These are phyloP conservation scores for Maniola jurtina DNA, from an alignment of 1,140 invertebrate genomes.

Conservation along the genomic window DNA sequence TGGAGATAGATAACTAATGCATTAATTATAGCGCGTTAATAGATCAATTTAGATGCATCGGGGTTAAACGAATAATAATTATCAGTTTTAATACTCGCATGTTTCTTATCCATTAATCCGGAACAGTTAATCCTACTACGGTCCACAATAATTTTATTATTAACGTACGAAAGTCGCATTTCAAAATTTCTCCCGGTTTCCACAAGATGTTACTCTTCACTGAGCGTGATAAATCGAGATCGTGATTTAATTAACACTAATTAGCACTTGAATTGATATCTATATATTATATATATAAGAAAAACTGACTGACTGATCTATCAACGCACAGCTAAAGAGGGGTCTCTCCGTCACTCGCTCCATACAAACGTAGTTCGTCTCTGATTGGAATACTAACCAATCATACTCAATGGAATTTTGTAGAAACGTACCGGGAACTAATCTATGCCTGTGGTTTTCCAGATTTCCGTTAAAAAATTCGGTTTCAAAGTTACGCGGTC, in stretches of 20 bases:
- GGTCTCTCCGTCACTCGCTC: no score
- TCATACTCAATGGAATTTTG: no score
- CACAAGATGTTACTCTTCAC: neutral
- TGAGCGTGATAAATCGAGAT: constrained; percentile 8
- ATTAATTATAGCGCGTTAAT: neutral
- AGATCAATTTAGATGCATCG: neutral
- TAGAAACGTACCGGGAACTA: no score
- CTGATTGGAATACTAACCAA: no score
- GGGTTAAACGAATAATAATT: neutral
- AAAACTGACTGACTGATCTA: no score
- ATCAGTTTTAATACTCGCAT: neutral
- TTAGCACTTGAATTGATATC: neutral
- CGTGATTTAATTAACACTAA: neutral
- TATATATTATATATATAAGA: no score
- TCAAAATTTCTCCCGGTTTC: constrained; percentile 5
- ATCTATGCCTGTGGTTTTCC: no score
- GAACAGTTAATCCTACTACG: neutral
- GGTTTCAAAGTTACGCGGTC: no score
- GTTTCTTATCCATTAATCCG: constrained; percentile 1
- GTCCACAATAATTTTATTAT: no score
- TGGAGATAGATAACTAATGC: neutral
- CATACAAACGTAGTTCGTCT: no score
- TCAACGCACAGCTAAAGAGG: no score
- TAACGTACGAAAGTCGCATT: neutral
- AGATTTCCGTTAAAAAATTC: no score